Evolutionary conservation across 2,113 vertebrate species (phyloP).

Genomic region (Brachyhypopomus gauderio): DNA sequence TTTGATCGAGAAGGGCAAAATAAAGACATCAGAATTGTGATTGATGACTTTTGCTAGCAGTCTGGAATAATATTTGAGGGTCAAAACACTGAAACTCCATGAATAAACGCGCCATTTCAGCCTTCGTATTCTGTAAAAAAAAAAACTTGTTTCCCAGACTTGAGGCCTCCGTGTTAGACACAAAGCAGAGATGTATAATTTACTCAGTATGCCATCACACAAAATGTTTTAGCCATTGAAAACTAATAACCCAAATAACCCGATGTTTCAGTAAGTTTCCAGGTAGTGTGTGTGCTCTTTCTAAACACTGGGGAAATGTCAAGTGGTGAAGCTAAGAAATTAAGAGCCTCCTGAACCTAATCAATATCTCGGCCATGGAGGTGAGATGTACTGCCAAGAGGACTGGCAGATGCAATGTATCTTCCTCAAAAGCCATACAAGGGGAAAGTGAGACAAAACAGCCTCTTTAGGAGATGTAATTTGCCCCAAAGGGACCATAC

Average conservation of each 20-base stretch:
- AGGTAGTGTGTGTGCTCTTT: conserved; percentile 62
- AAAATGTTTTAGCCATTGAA: conserved; percentile 42
- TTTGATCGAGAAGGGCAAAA: conserved; percentile 29
- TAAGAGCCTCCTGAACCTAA: conserved; percentile 71
- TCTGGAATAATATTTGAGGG: conserved; percentile 23
- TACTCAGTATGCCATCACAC: conserved; percentile 36
- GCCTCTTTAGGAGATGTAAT: conserved; percentile 39
- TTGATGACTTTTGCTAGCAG: conserved; percentile 48
- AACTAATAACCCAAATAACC: conserved; percentile 30
- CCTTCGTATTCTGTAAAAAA: conserved; percentile 29
- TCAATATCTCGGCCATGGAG: conserved; percentile 74
- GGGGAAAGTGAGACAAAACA: conserved; percentile 53
- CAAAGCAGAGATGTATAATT: conserved; percentile 40
- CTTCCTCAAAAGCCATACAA: conserved; percentile 68
- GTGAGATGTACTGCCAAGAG: conserved; percentile 73
- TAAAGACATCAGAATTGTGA: conserved; percentile 42
- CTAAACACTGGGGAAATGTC: conserved; percentile 72
- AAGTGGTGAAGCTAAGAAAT: conserved; percentile 78
- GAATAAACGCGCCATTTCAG: conserved; percentile 6
- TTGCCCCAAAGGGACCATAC: conserved; percentile 43
- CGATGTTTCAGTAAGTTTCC: conserved; percentile 54
- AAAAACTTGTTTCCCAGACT: conserved; percentile 22
- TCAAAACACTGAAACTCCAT: conserved; percentile 38
- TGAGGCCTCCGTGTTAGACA: conserved; percentile 25
- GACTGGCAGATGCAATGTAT: conserved; percentile 74